Percentiles rank a stretch among this genome's conserved stretches.
Conservation (phyloP, 2,888 invertebrate genomes). For the Ctenicera cuprea region DNA sequence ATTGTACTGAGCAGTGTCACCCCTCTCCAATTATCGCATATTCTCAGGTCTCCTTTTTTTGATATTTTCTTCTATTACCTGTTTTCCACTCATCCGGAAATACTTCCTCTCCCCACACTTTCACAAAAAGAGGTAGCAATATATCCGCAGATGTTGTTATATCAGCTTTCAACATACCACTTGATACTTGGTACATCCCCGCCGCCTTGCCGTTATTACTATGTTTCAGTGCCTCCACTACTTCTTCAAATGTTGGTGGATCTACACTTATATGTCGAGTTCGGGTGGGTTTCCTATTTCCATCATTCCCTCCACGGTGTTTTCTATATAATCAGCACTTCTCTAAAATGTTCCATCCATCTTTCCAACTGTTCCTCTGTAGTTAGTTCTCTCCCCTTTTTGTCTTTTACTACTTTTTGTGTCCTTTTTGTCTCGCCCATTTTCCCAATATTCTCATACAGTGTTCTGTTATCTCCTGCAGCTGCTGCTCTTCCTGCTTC, state of each 20-base stretch:
- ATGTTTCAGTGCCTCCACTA: conserved; percentile 8
- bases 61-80: background rate
- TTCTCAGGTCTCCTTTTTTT: too few relatives aligned
- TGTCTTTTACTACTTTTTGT: conserved; percentile 3
- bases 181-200: background rate
- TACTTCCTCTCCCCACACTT: too few relatives aligned
- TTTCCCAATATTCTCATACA: background rate
- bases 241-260: background rate
- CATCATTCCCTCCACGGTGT: too few relatives aligned
- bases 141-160: background rate
- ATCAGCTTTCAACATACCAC: conserved; percentile 10
- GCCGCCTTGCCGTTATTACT: background rate
- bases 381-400: background rate
- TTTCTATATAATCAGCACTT: too few relatives aligned
- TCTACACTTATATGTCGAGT: background rate
- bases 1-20: background rate
- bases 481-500: too few relatives aligned
- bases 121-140: background rate
- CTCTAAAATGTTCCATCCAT: too few relatives aligned
- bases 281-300: background rate
- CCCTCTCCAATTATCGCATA: background rate
- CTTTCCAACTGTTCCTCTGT: too few relatives aligned
- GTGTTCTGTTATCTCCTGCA: too few relatives aligned
- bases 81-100: too few relatives aligned
- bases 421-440: background rate